These are phyloP conservation scores for Caenorhabditis plicata DNA, from an alignment of 2,888 invertebrate genomes.

Conservation along the genomic window DNA sequence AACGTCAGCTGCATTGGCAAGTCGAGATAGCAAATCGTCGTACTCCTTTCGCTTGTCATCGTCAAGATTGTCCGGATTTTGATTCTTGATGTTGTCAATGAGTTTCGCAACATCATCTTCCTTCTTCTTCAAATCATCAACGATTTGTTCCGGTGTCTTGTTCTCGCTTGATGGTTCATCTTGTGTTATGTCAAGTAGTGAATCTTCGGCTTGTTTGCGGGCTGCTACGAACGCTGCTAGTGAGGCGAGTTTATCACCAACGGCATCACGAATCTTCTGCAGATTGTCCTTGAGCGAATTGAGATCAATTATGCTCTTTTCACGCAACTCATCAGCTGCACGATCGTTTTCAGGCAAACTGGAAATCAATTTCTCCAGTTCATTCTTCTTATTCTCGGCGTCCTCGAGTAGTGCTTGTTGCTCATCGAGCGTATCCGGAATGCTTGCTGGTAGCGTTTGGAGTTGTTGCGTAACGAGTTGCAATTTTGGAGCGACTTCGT, in stretches of 20 bases:
- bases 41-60: constrained; percentile 31
- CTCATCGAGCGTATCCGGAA: constrained; percentile 31
- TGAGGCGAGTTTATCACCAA: constrained; percentile 48
- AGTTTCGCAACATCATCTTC: constrained; percentile 24
- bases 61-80: constrained; percentile 31
- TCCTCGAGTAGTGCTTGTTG: constrained; percentile 42
- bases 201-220: constrained; percentile 44
- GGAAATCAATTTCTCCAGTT: constrained; percentile 35
- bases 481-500: constrained; percentile 36
- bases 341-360: constrained; percentile 30
- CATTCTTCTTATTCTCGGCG: constrained; percentile 31
- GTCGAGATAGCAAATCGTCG: constrained; percentile 35
- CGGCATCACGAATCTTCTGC: constrained; percentile 36
- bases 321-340: constrained; percentile 38
- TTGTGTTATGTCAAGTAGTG: constrained; percentile 29
- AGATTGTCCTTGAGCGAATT: constrained; percentile 42
- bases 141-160: constrained; percentile 28
- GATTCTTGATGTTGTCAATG: constrained; percentile 16
- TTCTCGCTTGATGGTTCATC: constrained; percentile 8
- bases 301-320: constrained; percentile 45
- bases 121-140: constrained; percentile 29
- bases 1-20: constrained; percentile 35
- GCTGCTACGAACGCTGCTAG: constrained; percentile 46
- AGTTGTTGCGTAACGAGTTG: constrained; percentile 32
- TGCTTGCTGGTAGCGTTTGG: constrained; percentile 29